phyloP scores from a whole-genome alignment of 1,140 invertebrate species.

The Sipha flava region DNA sequence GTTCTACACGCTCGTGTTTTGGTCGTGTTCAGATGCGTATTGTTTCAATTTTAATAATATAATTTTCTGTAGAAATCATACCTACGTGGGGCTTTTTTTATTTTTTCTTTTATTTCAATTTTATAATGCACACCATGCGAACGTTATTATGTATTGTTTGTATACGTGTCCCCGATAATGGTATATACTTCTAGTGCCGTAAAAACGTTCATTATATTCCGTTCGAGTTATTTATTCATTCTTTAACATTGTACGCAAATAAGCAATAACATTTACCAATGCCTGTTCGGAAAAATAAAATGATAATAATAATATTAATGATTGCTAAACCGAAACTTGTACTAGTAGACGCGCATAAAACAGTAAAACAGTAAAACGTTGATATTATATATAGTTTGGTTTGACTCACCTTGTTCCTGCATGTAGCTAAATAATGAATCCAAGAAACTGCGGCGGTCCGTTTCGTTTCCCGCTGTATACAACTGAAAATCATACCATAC shows the following conservation, averaged over 20 bases:
- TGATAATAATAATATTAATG: not conserved
- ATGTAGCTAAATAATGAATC: constrained; percentile 23
- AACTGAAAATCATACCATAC: not conserved
- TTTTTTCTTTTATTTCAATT: not conserved
- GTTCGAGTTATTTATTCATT: not conserved
- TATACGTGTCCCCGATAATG: not conserved
- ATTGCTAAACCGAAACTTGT: too few species aligned
- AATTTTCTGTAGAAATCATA: not conserved
- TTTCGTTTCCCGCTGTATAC: constrained; percentile 11
- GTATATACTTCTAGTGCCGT: not conserved
- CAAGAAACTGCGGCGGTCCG: constrained; percentile 10
- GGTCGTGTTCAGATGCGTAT: not conserved
- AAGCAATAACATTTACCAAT: not conserved
- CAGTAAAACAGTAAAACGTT: too few species aligned
- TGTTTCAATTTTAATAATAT: not conserved
- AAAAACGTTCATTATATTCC: not conserved
- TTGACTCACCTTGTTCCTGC: constrained; percentile 26
- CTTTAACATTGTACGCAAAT: not conserved
- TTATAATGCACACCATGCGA: not conserved
- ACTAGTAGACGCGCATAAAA: too few species aligned
- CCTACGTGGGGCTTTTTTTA: not conserved
- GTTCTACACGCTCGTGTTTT: not conserved
- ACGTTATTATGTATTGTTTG: not conserved
- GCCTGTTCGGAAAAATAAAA: not conserved
- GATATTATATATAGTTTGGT: too few species aligned